phyloP scores from a whole-genome alignment of 2,797 vertebrate genomes.

The Brachymystax lenok region DNA sequence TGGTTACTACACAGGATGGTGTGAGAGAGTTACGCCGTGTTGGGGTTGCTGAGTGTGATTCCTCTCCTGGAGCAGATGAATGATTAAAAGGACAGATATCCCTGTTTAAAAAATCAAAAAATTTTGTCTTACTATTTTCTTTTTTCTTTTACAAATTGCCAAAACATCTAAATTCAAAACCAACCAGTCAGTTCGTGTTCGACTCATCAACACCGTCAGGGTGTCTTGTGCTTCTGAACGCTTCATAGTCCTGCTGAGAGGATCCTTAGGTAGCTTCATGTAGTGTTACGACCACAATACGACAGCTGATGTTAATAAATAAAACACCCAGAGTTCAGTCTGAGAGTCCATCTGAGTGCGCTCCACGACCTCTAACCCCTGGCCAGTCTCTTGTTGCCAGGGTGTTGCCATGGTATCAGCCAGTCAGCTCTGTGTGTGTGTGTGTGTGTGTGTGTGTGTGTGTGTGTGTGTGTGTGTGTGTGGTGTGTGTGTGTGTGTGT shows the following conservation, averaged over 20 bases:
- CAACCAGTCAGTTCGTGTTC: background rate
- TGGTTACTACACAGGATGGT: no score
- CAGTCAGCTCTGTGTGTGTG: background rate
- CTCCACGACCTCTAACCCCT: constrained; percentile 53
- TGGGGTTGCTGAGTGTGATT: no score
- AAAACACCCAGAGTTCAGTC: constrained; percentile 84
- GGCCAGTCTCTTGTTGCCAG: constrained; percentile 65
- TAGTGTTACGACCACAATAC: background rate
- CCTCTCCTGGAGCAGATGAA: background rate
- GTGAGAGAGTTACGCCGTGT: no score
- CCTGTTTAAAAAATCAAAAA: no score
- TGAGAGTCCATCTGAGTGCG: constrained; percentile 47
- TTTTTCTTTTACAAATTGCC: background rate
- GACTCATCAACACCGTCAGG: no score
- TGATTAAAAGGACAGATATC: background rate
- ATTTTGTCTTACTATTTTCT: no score
- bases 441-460: no score
- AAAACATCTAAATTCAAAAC: background rate
- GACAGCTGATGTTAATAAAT: constrained; percentile 68
- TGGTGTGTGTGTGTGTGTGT: no score
- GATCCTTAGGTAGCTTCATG: constrained; percentile 7
- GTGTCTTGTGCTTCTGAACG: background rate
- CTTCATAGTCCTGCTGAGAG: background rate
- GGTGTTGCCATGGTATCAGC: constrained; percentile 21
- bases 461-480: no score